Percentiles rank a stretch among this genome's conserved stretches.
Conservation (phyloP, 2,888 invertebrate species). For the Crossocerus cetratus region DNA sequence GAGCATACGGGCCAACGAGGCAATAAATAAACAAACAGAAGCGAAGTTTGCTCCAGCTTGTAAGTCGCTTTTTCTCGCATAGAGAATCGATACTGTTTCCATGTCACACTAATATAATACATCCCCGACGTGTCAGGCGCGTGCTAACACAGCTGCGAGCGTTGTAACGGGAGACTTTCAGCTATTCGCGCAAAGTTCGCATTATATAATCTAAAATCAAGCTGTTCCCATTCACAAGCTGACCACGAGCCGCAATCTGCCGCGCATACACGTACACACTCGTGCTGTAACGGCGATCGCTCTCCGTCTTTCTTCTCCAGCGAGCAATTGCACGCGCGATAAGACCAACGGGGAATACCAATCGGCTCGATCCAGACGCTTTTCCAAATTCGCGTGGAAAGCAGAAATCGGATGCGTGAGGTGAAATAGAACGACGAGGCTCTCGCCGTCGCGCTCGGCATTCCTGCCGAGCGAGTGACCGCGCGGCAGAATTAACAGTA, state of each 20-base stretch:
- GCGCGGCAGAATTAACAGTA: not conserved
- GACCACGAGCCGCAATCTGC: conserved; percentile 22
- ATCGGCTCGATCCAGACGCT: conserved; percentile 13
- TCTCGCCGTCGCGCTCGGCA: too few relatives aligned
- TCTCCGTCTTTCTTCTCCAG: conserved; percentile 30
- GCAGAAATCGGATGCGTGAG: not conserved
- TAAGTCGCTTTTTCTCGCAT: too few relatives aligned
- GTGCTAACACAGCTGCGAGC: not conserved
- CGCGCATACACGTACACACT: conserved; percentile 13
- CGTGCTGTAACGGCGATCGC: conserved; percentile 35
- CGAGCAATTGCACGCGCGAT: conserved; percentile 26
- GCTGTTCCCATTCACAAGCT: conserved; percentile 38
- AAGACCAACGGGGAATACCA: conserved; percentile 34
- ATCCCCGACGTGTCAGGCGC: not conserved
- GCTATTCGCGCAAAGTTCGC: conserved; percentile 30
- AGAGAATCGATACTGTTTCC: not conserved
- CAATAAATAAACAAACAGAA: too few relatives aligned
- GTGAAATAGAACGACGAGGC: too few relatives aligned
- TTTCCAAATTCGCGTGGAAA: not conserved
- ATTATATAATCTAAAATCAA: conserved; percentile 43
- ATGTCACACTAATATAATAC: not conserved
- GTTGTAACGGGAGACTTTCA: conserved; percentile 19
- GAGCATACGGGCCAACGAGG: too few relatives aligned
- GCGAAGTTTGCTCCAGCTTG: too few relatives aligned
- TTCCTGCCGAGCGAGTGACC: too few relatives aligned